Percentiles rank a stretch among this genome's conserved stretches.
Evolutionary conservation across 2,797 vertebrate species (phyloP).

Genomic region (Tauraco hartlaubi): DNA sequence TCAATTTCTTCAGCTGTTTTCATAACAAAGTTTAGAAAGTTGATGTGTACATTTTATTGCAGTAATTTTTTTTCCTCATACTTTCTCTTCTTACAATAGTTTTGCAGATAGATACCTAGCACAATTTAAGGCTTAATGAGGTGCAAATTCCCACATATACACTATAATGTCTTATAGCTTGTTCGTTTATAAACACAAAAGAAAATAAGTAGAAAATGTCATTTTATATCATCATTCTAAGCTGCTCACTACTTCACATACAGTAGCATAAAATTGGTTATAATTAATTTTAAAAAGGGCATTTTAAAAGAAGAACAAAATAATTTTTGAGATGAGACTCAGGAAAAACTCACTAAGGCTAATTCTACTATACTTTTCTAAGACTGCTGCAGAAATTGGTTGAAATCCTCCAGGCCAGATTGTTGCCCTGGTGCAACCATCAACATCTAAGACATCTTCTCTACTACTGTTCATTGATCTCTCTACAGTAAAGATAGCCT

Average conservation of each 20-base stretch:
- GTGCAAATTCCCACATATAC: background rate
- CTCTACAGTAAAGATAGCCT: background rate
- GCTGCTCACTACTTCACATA: background rate
- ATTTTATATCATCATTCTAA: background rate
- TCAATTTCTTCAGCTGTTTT: background rate
- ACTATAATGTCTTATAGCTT: background rate
- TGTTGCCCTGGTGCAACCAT: background rate
- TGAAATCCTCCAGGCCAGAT: background rate
- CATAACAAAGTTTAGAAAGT: background rate
- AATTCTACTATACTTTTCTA: background rate
- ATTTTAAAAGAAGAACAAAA: background rate
- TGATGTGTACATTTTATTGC: background rate
- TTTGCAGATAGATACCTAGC: background rate
- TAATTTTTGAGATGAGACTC: background rate
- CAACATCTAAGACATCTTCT: background rate
- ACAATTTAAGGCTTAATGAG: slow-evolving; percentile 23
- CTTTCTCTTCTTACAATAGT: background rate
- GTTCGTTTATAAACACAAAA: background rate
- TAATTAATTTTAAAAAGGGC: background rate
- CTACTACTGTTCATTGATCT: background rate
- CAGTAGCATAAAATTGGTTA: background rate
- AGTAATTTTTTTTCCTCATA: background rate
- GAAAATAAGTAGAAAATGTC: background rate
- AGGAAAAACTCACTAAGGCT: background rate
- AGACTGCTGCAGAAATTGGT: background rate